Base-by-base conservation (phyloP, 2,797 vertebrate species). In the Peromyscus nudipes region DNA sequence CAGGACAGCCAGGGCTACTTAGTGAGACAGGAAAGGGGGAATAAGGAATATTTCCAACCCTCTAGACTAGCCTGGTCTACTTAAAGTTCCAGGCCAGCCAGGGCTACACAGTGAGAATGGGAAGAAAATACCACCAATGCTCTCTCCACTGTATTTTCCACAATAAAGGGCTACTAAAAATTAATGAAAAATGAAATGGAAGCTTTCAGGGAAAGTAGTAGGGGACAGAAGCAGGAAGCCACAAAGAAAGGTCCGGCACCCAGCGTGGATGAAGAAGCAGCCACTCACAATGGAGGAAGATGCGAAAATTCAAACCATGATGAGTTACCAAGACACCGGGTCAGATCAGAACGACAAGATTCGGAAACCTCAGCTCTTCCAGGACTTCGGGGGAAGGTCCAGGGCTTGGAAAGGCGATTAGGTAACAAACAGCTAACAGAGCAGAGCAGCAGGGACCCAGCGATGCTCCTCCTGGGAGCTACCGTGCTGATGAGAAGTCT, bases 211-310 rank as follows among this genome's bases (percentile, higher is more conserved):
- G 67, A 75, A 46, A 46, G 37, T 10, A 5, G 55, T 34, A 19
- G 69, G 12, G 10, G 19, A 46, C 1, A 17, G 21, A 29, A 25
- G 3, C 0, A 5, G 34, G 8, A 8, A 29, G 13, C 40, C 14
- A 10, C 34, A 4, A 73, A 29, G 31, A 49, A 21, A 62, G 67
- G 31, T 16, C 31, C 10, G 2, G 46, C 17, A 9, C 46, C 37
- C 49, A 40, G 19, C 31, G 9, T 25, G 83, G 64, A 49, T 4
- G 11, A 65, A 17, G 46, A 25, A 23, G 17, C 14, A 34, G 6
- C 0, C 1, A 27, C 37, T 67, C 62, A 12, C 46, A 1, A 13
- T 4, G 21, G 12, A 34, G 49, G 31, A 46, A 81, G 34, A 73
- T 29, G 6, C 0, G 2, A 49, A 25, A 4, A 27, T 40, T 16